phyloP scores from a whole-genome alignment of 2,797 vertebrate species.

The Okamejei kenojei region DNA sequence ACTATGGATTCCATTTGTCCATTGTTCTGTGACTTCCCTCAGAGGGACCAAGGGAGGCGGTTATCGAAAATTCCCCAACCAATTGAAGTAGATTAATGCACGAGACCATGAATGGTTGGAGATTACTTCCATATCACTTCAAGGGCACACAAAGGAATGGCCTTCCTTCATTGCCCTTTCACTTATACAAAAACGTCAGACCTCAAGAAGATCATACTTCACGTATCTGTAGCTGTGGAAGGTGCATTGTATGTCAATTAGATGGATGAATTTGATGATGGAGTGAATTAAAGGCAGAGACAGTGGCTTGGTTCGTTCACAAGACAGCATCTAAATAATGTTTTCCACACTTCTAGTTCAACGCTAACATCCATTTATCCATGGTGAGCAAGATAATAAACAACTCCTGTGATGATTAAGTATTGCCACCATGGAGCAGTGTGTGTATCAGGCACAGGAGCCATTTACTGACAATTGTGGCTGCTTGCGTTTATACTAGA shows the following conservation, averaged over 20 bases:
- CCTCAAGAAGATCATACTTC: background rate
- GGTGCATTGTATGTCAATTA: background rate
- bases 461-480: background rate
- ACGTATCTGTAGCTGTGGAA: background rate
- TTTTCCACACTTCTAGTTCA: background rate
- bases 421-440: background rate
- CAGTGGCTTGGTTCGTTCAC: background rate
- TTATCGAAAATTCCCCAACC: constrained; percentile 47
- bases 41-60: constrained; percentile 50
- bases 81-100: constrained; percentile 45
- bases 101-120: constrained; percentile 57
- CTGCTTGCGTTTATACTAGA: background rate
- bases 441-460: background rate
- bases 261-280: background rate
- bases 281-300: constrained; percentile 13
- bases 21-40: constrained; percentile 42
- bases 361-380: background rate
- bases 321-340: background rate
- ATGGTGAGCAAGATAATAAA: background rate
- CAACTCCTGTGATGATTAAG: background rate
- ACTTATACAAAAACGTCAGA: background rate
- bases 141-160: constrained; percentile 63
- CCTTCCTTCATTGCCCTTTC: constrained; percentile 39
- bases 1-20: constrained; percentile 53
- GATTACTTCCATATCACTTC: constrained; percentile 63